Evolutionary conservation across 2,113 vertebrate genomes (phyloP).

Genomic region (Pantherophis guttatus): DNA sequence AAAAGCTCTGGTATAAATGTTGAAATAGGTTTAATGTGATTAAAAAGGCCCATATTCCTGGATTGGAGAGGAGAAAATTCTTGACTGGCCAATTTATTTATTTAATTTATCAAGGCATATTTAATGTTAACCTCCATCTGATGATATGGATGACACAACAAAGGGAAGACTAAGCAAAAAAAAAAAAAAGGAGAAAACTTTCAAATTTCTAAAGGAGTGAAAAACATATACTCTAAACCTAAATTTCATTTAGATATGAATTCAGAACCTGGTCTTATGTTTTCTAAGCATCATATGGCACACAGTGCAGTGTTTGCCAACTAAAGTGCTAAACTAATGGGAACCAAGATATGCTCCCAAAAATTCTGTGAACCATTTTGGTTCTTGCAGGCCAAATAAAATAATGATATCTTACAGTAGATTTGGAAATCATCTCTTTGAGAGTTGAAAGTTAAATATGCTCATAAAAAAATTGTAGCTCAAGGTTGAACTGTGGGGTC

Average conservation of each 20-base stretch:
- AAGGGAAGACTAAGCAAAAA: background rate
- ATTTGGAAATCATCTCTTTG: background rate
- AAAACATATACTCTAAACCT: background rate
- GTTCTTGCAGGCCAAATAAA: background rate
- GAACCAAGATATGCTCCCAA: background rate
- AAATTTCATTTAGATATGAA: background rate
- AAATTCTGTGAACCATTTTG: background rate
- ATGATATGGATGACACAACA: background rate
- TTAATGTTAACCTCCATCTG: background rate
- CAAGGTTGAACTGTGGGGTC: too few relatives aligned
- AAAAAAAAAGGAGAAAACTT: background rate
- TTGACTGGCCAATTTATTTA: background rate
- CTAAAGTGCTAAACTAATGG: background rate
- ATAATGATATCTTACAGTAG: background rate
- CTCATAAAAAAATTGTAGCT: background rate
- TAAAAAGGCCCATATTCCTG: background rate
- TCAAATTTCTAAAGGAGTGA: background rate
- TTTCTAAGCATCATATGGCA: background rate
- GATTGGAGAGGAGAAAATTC: background rate
- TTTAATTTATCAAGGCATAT: background rate
- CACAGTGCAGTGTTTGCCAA: background rate
- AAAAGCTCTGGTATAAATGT: too few relatives aligned
- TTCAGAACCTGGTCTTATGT: background rate
- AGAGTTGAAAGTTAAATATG: background rate
- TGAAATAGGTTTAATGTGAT: background rate